Evolutionary conservation across 2,888 invertebrate species (phyloP), one percentile per base, ranked within the genome.

Genomic region (Agrotis segetum): DNA sequence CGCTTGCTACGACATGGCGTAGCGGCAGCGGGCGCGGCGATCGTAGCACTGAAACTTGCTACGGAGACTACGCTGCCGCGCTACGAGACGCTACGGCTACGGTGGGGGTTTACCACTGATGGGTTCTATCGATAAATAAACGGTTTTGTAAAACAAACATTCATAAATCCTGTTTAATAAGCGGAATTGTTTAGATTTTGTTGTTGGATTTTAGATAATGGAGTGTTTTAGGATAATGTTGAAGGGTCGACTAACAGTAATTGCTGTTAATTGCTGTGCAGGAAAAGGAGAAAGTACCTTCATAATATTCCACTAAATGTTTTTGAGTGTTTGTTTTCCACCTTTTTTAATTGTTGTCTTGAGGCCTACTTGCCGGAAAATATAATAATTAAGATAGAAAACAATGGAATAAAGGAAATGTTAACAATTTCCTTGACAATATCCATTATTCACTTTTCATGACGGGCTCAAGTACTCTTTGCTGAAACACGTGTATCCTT

Each of bases 11-110:
- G 82, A 77, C 87, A 86, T 85, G 85, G 89, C 90, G 90, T 86
- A 87, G 88, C 87, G 87, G 88, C 92, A 89, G 81, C 88, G 89
- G 86, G 89, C 87, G 90, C 89, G 88, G 88, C 89, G 90, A 87
- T 88, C 90, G 92, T 90, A 91, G 90, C 90, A 94, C 95, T 95
- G 92, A 91, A 83, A 83, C 77, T 74, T 73, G 85, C 84, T 88
- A 88, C 87, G 85, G 82, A 79, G 78, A 40, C 87, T 87, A 88
- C 88, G 84, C 63, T 74, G 86, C 86, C 82, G 78, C 67, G 81
- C 82, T 84, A 87, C 88, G 78, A 73, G 78, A 73, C 56, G 68
- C 76, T 82, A 72, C 71, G 53, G 81, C 84, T 87, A 84, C 82
- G 82, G 81, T 69, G 82, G 83, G 87, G 81, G 71, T 78, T 74